These are phyloP conservation scores for Pherbina coryleti DNA, from an alignment of 2,888 invertebrate species.

Conservation along the genomic window DNA sequence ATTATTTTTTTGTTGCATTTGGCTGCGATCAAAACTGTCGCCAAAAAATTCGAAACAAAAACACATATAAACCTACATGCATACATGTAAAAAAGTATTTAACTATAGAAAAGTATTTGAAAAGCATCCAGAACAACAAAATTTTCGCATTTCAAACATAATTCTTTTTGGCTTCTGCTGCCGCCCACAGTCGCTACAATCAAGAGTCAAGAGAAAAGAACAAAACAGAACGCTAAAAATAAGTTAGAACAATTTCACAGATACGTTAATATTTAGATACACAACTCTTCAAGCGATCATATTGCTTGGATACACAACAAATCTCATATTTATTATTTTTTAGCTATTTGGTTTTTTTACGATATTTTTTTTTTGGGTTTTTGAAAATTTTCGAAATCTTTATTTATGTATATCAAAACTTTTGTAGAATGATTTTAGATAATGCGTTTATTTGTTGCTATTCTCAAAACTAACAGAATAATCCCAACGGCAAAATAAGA, in stretches of 20 bases:
- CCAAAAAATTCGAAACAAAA: background rate
- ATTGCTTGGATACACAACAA: conserved; percentile 20
- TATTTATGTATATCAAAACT: too few species aligned
- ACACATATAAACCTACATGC: too few species aligned
- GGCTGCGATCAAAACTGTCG: conserved; percentile 14
- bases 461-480: too few species aligned
- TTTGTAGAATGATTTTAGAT: too few species aligned
- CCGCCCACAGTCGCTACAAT: conserved; percentile 11
- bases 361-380: too few species aligned
- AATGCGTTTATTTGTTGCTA: too few species aligned
- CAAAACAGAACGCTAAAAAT: conserved; percentile 26
- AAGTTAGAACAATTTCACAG: conserved; percentile 12
- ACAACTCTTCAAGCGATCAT: conserved; percentile 8
- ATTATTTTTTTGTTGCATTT: background rate
- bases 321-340: background rate
- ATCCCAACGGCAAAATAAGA: too few species aligned
- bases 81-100: background rate
- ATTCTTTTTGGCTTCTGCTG: background rate
- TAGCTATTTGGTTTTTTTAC: background rate
- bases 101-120: background rate
- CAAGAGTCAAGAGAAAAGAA: background rate
- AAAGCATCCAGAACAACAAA: conserved; percentile 16
- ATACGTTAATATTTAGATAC: conserved; percentile 4
- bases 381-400: too few species aligned
- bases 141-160: background rate